phyloP scores from a whole-genome alignment of 2,888 invertebrate species.

The Synergus itoensis region DNA sequence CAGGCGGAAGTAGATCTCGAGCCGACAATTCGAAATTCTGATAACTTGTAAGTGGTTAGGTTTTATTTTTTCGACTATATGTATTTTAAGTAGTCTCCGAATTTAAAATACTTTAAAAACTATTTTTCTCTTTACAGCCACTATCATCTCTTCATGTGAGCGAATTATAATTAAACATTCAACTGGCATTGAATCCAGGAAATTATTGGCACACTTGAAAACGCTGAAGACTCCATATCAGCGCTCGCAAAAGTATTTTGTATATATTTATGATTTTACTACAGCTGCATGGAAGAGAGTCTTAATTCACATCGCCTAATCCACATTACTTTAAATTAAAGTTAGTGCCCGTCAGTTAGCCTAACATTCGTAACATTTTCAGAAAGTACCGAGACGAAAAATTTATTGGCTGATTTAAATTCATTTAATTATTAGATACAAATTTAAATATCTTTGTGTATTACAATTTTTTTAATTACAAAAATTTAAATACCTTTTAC shows the following conservation, averaged over 20 bases:
- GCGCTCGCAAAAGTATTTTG: slow-evolving; percentile 12
- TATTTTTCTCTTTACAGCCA: slow-evolving; percentile 60
- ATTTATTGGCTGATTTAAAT: background rate
- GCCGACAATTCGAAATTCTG: slow-evolving; percentile 74
- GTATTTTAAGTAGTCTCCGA: too few relatives aligned
- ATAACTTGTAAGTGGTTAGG: slow-evolving; percentile 77
- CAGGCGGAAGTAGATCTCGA: slow-evolving; percentile 4
- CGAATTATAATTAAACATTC: background rate
- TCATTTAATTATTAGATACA: slow-evolving; percentile 39
- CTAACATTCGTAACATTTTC: background rate
- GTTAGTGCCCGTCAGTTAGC: slow-evolving; percentile 1
- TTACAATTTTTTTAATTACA: background rate
- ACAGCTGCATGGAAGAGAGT: slow-evolving; percentile 1
- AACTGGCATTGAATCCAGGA: background rate
- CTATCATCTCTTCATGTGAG: slow-evolving; percentile 70
- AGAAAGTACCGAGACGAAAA: slow-evolving; percentile 17
- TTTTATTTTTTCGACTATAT: slow-evolving; percentile 49
- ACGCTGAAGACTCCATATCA: background rate
- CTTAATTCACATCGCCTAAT: slow-evolving; percentile 25
- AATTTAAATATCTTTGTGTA: slow-evolving; percentile 24
- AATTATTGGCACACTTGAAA: background rate
- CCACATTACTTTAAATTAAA: slow-evolving; percentile 20
- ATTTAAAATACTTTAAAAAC: background rate
- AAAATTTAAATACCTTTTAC: too few relatives aligned
- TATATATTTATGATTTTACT: slow-evolving; percentile 1